These are phyloP conservation scores for Phaenicophaeus curvirostris DNA, from an alignment of 2,797 vertebrate genomes.

Conservation along the genomic window DNA sequence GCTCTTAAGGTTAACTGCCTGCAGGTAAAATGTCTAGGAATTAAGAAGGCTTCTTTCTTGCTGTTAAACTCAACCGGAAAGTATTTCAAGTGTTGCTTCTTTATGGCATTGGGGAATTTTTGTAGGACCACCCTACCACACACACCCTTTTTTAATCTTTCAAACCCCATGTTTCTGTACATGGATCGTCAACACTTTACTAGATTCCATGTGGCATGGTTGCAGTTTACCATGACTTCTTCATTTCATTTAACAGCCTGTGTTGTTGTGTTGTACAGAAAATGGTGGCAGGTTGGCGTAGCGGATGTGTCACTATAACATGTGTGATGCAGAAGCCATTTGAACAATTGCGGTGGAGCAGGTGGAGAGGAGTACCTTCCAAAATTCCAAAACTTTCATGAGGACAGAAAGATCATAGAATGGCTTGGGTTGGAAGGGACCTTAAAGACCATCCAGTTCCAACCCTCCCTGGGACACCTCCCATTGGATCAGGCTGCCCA, in stretches of 20 bases:
- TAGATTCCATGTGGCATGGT: background rate
- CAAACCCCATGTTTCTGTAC: background rate
- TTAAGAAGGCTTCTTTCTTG: background rate
- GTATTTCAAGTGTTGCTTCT: background rate
- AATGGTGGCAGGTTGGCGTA: background rate
- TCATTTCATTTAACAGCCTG: background rate
- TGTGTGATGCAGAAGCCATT: fast-evolving
- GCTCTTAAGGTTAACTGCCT: background rate
- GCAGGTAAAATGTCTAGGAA: background rate
- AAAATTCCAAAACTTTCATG: background rate
- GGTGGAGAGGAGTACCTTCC: background rate
- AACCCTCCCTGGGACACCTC: too few species aligned
- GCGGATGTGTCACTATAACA: fast-evolving
- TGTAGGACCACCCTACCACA: background rate
- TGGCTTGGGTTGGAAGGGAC: too few species aligned
- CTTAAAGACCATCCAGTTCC: too few species aligned
- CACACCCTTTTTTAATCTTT: background rate
- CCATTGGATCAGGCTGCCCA: too few species aligned
- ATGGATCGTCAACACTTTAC: background rate
- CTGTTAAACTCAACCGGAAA: background rate
- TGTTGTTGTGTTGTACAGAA: background rate
- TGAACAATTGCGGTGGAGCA: background rate
- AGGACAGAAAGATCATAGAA: background rate
- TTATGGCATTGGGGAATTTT: background rate
- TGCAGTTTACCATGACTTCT: background rate